These are phyloP conservation scores for Aegithalos caudatus DNA, from an alignment of 2,113 vertebrate species.

Conservation along the genomic window DNA sequence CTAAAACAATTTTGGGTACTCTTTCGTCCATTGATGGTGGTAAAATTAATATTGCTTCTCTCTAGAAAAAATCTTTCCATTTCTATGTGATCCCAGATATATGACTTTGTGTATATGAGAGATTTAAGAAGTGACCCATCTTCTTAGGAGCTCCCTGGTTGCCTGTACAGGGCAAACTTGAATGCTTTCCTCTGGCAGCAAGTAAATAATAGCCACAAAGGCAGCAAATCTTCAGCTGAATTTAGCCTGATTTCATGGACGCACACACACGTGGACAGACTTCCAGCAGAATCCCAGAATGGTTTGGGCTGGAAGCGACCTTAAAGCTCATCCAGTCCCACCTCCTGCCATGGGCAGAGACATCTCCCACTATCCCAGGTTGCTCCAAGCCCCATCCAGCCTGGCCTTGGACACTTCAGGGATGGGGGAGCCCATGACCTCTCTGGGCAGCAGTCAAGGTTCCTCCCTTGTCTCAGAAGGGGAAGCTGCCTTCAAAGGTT, in stretches of 20 bases:
- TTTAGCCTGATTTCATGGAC: neutral
- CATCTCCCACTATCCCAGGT: neutral
- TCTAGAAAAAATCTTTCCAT: neutral
- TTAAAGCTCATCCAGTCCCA: neutral
- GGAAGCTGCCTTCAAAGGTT: neutral
- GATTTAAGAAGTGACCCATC: neutral
- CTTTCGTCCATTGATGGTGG: neutral
- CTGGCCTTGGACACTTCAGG: neutral
- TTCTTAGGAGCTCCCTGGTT: neutral
- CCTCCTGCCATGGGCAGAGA: neutral
- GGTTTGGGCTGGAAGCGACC: neutral
- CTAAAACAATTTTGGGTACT: neutral
- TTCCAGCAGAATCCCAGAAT: neutral
- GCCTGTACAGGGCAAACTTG: neutral
- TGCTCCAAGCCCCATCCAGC: rapidly evolving
- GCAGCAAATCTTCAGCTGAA: neutral
- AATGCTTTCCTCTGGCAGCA: neutral
- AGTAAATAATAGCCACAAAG: neutral
- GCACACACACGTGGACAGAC: neutral
- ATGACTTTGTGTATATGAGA: neutral
- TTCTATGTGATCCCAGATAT: neutral
- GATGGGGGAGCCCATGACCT: rapidly evolving
- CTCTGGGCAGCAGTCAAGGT: neutral
- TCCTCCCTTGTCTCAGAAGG: neutral
- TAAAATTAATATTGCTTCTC: neutral